phyloP scores from a whole-genome alignment of 2,888 invertebrate species.

The Dryococelus australis region DNA sequence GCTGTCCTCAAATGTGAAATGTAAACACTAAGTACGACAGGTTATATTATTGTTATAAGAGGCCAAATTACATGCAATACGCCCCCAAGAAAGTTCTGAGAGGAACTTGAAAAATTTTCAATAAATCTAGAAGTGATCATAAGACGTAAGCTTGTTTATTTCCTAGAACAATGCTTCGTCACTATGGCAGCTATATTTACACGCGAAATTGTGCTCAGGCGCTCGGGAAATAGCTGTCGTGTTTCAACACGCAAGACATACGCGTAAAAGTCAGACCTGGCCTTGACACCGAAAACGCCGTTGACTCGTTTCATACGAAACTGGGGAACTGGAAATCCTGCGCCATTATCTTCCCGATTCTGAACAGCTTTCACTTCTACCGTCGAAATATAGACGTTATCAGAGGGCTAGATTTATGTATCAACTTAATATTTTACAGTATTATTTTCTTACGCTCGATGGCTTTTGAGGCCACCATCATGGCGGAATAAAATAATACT shows the following conservation, averaged over 20 bases:
- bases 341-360: background rate
- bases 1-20: too few relatives aligned
- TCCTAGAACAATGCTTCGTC: too few relatives aligned
- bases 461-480: background rate
- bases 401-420: background rate
- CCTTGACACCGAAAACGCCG: background rate
- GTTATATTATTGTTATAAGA: too few relatives aligned
- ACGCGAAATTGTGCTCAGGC: conserved; percentile 5
- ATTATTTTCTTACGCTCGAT: background rate
- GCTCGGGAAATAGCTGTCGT: background rate
- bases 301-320: background rate
- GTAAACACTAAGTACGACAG: too few relatives aligned
- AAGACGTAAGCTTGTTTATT: too few relatives aligned
- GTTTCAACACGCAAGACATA: background rate
- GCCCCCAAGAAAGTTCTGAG: too few relatives aligned
- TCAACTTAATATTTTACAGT: background rate
- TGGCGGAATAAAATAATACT: background rate
- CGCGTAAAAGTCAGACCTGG: background rate
- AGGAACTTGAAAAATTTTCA: too few relatives aligned
- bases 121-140: too few relatives aligned
- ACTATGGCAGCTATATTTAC: background rate
- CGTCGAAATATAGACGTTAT: background rate
- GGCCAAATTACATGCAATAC: too few relatives aligned
- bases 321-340: background rate
- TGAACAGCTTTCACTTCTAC: background rate